Evolutionary conservation across 1,140 invertebrate species (phyloP), one percentile per base, ranked within the genome.

Genomic region (Theocolax elegans): DNA sequence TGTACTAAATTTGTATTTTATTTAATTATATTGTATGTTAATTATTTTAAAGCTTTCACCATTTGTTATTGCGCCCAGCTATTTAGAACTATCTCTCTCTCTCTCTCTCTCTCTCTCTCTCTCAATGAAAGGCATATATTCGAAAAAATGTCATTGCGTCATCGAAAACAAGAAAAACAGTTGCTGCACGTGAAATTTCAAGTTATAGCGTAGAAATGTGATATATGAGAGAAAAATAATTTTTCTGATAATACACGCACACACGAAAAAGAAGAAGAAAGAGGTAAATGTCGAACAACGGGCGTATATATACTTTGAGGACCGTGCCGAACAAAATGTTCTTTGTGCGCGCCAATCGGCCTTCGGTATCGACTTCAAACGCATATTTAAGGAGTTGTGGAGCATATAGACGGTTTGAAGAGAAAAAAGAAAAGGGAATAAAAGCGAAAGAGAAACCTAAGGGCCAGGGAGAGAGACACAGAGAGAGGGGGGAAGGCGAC

Each of bases 331-430:
- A 60, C 63, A 67, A 72, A 72, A 72, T 51, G 44, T 74, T 72
- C 56, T 71, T 74, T 74, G 71, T 74, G 53, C 70, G 51, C 42
- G 56, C 23, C 71, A 66, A 58, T 72, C 67, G 59, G 54, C 58
- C 65, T 46, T 48, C 58, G 74, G 75, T 77, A 74, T 76, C 75
- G 72, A 67, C 54, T 48, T 65, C 38, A 42, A 73, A 65, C 25
- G 48, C 68, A 53, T 75, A 71, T 67, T 58, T 53, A 58, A 23
- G 62, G 62, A 35, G 10, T 58, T 53, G 53, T 19, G 62, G 62
- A 35, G 10, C 38, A 67, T 54, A 60, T 69, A 73, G 29, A 35
- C 15, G 31, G 31, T n/a, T n/a, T n/a, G 27, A 62, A 65, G n/a
- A 35, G n/a, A 2, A 17, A 3, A 4, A 19, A 17, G 2, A 17